Conservation (phyloP, 2,888 invertebrate genomes). For the Spisula subtruncata region DNA sequence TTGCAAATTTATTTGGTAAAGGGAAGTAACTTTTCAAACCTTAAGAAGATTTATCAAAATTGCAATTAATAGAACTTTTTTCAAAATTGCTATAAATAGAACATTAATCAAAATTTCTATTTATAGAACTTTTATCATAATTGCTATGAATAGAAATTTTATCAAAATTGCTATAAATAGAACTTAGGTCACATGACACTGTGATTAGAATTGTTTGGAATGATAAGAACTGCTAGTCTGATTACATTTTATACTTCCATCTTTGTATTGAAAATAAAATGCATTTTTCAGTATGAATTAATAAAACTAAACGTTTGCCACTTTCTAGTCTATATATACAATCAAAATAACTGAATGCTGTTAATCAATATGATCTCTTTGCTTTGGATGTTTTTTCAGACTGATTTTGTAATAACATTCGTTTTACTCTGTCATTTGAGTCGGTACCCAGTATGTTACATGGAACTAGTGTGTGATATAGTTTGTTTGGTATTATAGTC, state of each 20-base stretch:
- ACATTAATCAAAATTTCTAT: too few species aligned
- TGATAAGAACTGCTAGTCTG: constrained; percentile 42
- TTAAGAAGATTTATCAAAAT: too few species aligned
- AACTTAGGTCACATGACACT: constrained; percentile 35
- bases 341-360: constrained; percentile 28
- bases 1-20: neutral
- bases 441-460: neutral
- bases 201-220: constrained; percentile 29
- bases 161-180: neutral
- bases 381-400: constrained; percentile 49
- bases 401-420: constrained; percentile 41
- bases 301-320: constrained; percentile 11
- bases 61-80: too few species aligned
- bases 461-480: neutral
- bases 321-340: constrained; percentile 24
- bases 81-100: too few species aligned
- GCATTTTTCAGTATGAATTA: neutral
- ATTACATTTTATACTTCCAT: constrained; percentile 10
- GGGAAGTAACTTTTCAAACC: neutral
- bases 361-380: neutral
- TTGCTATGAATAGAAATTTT: too few species aligned
- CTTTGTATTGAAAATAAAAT: constrained; percentile 22
- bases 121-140: too few species aligned
- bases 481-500: neutral
- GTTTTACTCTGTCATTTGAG: constrained; percentile 25